Percentiles rank a stretch among this genome's conserved stretches.
Evolutionary conservation across 2,113 vertebrate species (phyloP).

Genomic region (Sisor rabdophorus): DNA sequence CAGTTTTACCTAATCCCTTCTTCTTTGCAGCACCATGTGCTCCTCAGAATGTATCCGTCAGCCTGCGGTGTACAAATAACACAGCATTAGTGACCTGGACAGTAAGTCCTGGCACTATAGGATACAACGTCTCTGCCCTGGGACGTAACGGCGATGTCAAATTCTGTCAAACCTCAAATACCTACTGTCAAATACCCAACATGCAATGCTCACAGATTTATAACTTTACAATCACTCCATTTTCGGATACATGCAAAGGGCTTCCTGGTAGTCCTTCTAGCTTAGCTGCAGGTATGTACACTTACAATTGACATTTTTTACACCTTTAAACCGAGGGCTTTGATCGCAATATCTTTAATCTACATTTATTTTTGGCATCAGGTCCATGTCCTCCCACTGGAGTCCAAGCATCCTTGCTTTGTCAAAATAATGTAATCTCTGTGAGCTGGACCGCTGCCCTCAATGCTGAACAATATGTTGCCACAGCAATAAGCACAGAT

Average conservation of each 20-base stretch:
- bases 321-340: background rate
- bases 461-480: constrained; percentile 58
- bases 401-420: constrained; percentile 56
- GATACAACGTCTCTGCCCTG: constrained; percentile 59
- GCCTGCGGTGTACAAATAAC: constrained; percentile 64
- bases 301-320: background rate
- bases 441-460: constrained; percentile 60
- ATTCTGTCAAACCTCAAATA: constrained; percentile 50
- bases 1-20: background rate
- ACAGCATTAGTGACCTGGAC: constrained; percentile 63
- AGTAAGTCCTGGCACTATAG: constrained; percentile 46
- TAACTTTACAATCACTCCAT: constrained; percentile 59
- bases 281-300: constrained; percentile 61
- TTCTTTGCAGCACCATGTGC: constrained; percentile 67
- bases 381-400: constrained; percentile 66
- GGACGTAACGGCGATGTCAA: constrained; percentile 53
- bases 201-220: constrained; percentile 67
- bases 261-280: constrained; percentile 33
- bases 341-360: too few relatives aligned
- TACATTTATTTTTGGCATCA: constrained; percentile 31
- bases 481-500: constrained; percentile 18
- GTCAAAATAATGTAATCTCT: constrained; percentile 55
- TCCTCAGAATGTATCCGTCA: constrained; percentile 60
- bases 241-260: constrained; percentile 56
- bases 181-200: constrained; percentile 57